Percentiles rank a stretch among this genome's conserved stretches.
Conservation (phyloP, 2,888 invertebrate genomes). For the Zelleria hepariella region DNA sequence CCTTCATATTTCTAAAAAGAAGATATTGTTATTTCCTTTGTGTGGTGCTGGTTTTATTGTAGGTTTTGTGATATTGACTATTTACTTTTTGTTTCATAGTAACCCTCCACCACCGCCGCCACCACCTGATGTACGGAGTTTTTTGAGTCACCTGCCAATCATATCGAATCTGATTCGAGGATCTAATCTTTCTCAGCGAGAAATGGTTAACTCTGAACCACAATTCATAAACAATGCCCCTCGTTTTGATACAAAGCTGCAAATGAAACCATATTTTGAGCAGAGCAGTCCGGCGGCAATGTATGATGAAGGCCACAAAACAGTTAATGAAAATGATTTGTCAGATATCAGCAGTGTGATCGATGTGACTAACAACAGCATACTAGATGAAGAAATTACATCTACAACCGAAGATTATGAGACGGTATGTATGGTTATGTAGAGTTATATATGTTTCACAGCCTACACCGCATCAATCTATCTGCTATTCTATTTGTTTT, state of each 20-base stretch:
- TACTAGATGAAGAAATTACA: conserved; percentile 5
- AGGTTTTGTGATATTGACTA: too few relatives aligned
- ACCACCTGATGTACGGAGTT: not conserved
- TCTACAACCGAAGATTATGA: conserved; percentile 17
- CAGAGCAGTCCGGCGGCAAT: not conserved
- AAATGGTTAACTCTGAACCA: not conserved
- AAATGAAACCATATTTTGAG: not conserved
- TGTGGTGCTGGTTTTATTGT: not conserved
- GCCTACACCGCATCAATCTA: too few relatives aligned
- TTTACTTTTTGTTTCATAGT: not conserved
- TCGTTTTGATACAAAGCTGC: not conserved
- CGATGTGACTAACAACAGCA: not conserved
- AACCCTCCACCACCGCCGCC: not conserved
- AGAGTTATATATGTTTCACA: too few relatives aligned
- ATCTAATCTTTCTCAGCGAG: not conserved
- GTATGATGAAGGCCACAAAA: not conserved
- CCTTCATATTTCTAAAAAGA: too few relatives aligned
- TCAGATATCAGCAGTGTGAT: not conserved
- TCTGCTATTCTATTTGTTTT: conserved; percentile 13
- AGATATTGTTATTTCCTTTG: too few relatives aligned
- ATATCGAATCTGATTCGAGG: not conserved
- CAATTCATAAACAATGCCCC: not conserved
- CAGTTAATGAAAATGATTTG: not conserved
- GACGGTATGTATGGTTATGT: conserved; percentile 13
- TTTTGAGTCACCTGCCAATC: not conserved